These are phyloP conservation scores for Pristionchus maxplancki DNA, from an alignment of 2,888 invertebrate species.

Conservation along the genomic window DNA sequence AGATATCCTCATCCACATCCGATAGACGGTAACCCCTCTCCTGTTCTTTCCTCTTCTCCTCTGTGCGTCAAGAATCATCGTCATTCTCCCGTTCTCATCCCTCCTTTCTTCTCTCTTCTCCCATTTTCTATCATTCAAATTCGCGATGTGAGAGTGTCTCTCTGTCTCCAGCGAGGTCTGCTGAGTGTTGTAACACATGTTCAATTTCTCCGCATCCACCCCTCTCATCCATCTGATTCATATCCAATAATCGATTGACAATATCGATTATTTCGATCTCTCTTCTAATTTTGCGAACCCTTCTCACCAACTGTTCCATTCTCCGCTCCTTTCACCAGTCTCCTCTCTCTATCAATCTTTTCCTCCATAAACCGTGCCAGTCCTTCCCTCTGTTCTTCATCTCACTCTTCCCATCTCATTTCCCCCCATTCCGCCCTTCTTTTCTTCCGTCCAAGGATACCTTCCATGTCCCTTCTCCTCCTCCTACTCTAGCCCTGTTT, in stretches of 20 bases:
- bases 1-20: not conserved
- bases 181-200: not conserved
- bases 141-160: not conserved
- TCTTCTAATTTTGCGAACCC: not conserved
- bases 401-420: conserved; percentile 5
- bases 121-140: conserved; percentile 39
- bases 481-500: conserved; percentile 2
- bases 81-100: conserved; percentile 47
- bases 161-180: not conserved
- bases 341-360: conserved; percentile 36
- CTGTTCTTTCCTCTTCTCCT: not conserved
- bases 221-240: conserved; percentile 36
- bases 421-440: not conserved
- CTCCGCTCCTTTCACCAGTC: no score
- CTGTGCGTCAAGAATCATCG: not conserved
- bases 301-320: not conserved
- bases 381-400: conserved; percentile 29
- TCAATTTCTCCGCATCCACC: not conserved
- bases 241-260: not conserved
- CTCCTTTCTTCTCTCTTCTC: conserved; percentile 31
- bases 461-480: conserved; percentile 19
- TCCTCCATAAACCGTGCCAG: conserved; percentile 12
- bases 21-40: not conserved
- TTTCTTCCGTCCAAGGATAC: not conserved
- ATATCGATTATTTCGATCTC: not conserved